phyloP scores from a whole-genome alignment of 2,888 invertebrate species.

The Agrypnus murinus region DNA sequence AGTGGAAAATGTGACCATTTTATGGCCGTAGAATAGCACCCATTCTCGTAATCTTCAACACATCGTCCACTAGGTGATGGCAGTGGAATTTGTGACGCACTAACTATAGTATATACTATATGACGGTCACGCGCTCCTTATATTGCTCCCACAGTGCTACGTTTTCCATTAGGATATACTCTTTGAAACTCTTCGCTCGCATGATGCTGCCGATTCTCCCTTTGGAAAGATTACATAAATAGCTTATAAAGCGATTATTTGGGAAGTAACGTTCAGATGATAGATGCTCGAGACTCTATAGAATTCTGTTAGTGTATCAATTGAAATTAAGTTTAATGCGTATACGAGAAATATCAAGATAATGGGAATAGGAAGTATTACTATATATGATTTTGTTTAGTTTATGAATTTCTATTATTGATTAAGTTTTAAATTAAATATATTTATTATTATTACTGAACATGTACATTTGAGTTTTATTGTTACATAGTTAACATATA shows the following conservation, averaged over 20 bases:
- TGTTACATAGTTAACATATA: too few relatives aligned
- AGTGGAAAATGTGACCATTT: constrained; percentile 7
- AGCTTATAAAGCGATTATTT: constrained; percentile 8
- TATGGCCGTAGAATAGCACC: constrained; percentile 5
- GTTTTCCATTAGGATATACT: constrained; percentile 16
- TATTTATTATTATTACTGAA: too few relatives aligned
- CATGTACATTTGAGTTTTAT: too few relatives aligned
- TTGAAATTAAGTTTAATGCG: too few relatives aligned
- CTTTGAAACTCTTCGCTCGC: constrained; percentile 13
- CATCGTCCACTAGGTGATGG: constrained; percentile 1
- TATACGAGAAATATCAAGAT: too few relatives aligned
- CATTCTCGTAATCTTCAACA: constrained; percentile 12
- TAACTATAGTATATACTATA: constrained; percentile 18
- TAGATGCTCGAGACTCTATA: too few relatives aligned
- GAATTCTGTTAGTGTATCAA: too few relatives aligned
- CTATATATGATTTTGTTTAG: too few relatives aligned
- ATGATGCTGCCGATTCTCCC: constrained; percentile 1
- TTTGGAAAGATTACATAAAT: constrained; percentile 13
- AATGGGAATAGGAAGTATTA: too few relatives aligned
- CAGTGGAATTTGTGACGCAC: constrained; percentile 11
- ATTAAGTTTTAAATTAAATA: too few relatives aligned
- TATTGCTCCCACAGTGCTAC: constrained; percentile 11
- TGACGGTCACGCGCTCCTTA: constrained; percentile 14
- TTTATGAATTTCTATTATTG: too few relatives aligned
- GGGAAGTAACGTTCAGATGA: too few relatives aligned